Conservation (phyloP, 53 echinoderm and acorn worm genomes). For the Astropecten irregularis region DNA sequence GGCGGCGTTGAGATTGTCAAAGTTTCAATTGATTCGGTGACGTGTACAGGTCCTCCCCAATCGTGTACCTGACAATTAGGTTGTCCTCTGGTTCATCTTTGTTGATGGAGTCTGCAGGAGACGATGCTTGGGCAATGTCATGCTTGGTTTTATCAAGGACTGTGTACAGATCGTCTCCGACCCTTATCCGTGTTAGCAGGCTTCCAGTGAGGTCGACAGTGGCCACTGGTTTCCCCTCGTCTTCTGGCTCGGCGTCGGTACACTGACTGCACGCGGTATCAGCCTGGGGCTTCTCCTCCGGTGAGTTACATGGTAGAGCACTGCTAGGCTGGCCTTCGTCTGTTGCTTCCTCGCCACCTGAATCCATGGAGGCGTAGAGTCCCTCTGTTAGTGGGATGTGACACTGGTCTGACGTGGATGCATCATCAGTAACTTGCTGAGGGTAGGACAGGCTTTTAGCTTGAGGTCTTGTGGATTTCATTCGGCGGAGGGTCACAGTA, state of each 20-base stretch:
- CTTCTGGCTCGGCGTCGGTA: not conserved
- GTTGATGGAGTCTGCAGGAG: too few relatives aligned
- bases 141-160: not conserved
- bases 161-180: not conserved
- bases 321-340: too few relatives aligned
- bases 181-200: not conserved
- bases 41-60: not conserved
- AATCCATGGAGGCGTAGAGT: not conserved
- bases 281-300: not conserved
- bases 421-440: not conserved
- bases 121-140: too few relatives aligned
- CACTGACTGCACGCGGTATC: not conserved
- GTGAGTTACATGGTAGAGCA: not conserved
- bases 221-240: not conserved
- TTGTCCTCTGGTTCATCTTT: too few relatives aligned
- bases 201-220: not conserved
- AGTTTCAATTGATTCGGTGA: not conserved
- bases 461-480: not conserved
- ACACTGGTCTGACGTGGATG: not conserved
- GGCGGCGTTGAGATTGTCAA: too few relatives aligned
- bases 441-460: not conserved
- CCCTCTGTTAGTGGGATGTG: not conserved
- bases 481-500: not conserved
- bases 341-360: not conserved
- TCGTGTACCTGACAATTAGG: too few relatives aligned